Percentiles rank a stretch among this genome's conserved stretches.
Evolutionary conservation across 53 echinoderm and acorn worm genomes (phyloP).

Genomic region (Glandiceps talaboti): DNA sequence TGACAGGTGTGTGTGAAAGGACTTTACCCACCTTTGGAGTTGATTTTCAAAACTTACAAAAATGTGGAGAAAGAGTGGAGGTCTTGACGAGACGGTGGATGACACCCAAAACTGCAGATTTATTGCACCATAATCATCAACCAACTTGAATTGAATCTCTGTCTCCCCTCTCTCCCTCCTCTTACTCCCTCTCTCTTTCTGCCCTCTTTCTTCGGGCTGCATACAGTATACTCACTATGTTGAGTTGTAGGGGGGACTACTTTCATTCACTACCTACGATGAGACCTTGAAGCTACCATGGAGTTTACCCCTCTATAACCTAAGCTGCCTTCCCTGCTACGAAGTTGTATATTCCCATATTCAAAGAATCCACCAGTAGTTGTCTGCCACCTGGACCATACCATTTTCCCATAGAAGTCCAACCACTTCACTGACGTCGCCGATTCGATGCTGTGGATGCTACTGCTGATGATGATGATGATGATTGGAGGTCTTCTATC

Average conservation of each 20-base stretch:
- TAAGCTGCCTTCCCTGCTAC: not conserved
- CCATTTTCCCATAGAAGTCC: not conserved
- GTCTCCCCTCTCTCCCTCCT: conserved; percentile 1
- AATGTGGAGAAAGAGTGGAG: not conserved
- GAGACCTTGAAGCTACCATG: not conserved
- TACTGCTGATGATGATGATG: too few species aligned
- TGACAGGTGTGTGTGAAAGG: too few species aligned
- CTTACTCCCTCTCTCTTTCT: not conserved
- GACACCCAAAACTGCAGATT: not conserved
- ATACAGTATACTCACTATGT: not conserved
- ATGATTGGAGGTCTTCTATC: not conserved
- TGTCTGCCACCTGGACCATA: not conserved
- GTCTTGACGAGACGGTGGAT: not conserved
- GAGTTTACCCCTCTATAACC: not conserved
- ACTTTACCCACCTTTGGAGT: not conserved
- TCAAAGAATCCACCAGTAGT: not conserved
- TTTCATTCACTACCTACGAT: not conserved
- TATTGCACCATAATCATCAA: not conserved
- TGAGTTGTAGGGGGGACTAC: not conserved
- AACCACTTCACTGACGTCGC: not conserved
- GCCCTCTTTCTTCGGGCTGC: not conserved
- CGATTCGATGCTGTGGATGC: not conserved
- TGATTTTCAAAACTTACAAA: not conserved
- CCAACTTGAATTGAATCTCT: not conserved
- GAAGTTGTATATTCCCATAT: not conserved